Conservation (phyloP, 1,140 invertebrate genomes). For the Trachymyrmex septentrionalis region DNA sequence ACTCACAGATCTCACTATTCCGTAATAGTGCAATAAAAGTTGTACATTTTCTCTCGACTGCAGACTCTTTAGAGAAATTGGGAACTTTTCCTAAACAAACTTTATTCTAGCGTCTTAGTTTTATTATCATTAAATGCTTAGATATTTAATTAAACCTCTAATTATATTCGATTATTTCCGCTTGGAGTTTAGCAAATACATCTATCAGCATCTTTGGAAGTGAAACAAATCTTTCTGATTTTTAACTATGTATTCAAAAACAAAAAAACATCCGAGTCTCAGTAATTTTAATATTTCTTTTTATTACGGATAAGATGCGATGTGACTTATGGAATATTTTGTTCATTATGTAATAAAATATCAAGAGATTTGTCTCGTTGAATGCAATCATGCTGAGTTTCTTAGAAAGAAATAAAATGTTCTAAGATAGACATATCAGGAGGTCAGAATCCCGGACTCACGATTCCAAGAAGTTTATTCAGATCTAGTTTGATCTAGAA, state of each 20-base stretch:
- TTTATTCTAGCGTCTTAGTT: not conserved
- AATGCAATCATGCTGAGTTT: not conserved
- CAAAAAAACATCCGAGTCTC: not conserved
- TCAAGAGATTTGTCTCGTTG: not conserved
- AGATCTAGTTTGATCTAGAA: not conserved
- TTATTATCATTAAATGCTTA: not conserved
- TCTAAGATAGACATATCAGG: not conserved
- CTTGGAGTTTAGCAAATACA: not conserved
- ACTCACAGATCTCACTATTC: not conserved
- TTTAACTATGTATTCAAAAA: not conserved
- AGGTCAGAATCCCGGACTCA: not conserved
- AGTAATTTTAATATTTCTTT: not conserved
- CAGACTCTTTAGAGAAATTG: constrained; percentile 14
- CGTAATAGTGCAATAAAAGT: constrained; percentile 14
- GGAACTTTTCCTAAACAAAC: not conserved
- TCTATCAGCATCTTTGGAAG: not conserved
- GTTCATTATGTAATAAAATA: not conserved
- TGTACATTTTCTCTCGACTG: constrained; percentile 12
- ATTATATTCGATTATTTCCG: not conserved
- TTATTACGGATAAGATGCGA: not conserved
- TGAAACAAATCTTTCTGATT: not conserved
- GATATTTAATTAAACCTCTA: constrained; percentile 7
- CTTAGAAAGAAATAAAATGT: not conserved
- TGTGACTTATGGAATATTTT: not conserved
- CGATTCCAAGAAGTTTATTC: not conserved